Percentiles rank a stretch among this genome's conserved stretches.
Conservation (phyloP, 2,888 invertebrate species). For the Drosophila conformis region DNA sequence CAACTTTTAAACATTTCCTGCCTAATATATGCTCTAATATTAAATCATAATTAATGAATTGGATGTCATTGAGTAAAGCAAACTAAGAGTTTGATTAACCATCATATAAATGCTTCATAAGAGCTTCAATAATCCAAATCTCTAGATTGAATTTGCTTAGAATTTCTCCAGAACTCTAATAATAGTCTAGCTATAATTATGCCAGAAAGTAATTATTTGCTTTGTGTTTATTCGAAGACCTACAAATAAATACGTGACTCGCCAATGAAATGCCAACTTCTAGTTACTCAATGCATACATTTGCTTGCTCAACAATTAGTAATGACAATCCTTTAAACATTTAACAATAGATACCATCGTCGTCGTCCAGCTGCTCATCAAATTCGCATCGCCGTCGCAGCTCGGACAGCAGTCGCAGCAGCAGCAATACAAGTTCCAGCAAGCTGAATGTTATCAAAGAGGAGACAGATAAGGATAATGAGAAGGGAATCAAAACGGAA, state of each 20-base stretch:
- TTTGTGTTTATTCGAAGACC: background rate
- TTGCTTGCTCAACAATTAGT: background rate
- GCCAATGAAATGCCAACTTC: background rate
- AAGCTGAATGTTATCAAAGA: constrained; percentile 46
- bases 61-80: background rate
- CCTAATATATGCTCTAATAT: background rate
- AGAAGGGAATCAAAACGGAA: constrained; percentile 51
- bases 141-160: background rate
- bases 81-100: background rate
- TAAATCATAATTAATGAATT: background rate
- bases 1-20: background rate
- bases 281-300: background rate
- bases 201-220: background rate
- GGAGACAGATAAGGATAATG: constrained; percentile 41
- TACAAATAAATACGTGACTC: background rate
- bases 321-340: background rate
- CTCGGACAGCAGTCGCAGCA: constrained; percentile 82
- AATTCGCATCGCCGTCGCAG: constrained; percentile 78
- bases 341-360: constrained; percentile 55
- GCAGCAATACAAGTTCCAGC: constrained; percentile 67
- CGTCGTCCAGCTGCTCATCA: constrained; percentile 69
- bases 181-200: background rate
- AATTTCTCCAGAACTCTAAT: background rate
- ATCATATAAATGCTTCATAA: background rate
- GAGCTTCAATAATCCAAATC: background rate